Base-by-base conservation (phyloP, 2,113 vertebrate genomes). In the Protomyctophum bolini region DNA sequence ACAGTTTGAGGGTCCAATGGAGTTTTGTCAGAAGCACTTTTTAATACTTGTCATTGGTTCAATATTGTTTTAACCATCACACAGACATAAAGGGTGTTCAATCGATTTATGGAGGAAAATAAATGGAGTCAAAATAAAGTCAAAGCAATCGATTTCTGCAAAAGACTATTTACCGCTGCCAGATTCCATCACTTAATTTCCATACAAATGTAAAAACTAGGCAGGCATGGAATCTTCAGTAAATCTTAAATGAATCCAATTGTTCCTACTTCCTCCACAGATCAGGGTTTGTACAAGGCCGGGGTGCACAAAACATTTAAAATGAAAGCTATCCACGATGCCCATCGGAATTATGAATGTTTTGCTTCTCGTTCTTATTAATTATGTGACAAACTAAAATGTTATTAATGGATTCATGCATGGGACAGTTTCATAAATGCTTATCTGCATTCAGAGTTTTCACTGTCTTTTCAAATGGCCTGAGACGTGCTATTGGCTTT, bases 151-250 rank as follows among this genome's bases (percentile, higher is more conserved):
- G 68, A 80, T 87, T 89, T 84, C 75, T 67, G 66, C 73, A 68
- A 41, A 76, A 81, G 81, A 85, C 89, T 91, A 85, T 93, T 92
- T 92, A 91, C 88, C 67, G 63, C 71, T 64, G 82, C 61, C 68
- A 88, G 91, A 93, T 92, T 89, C 73, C 75, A 91, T 92, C 91
- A 90, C 78, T 85, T 93, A 91, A 92, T 93, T 93, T 92, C 88
- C 90, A 93, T 92, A 88, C 87, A 93, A 91, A 92, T 92, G 87
- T 90, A 89, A 81, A 41, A 87, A 89, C 85, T 75, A 82, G 82
- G 83, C 82, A 83, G 83, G 79, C 83, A 82, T 80, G 81, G 90
- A 91, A 92, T 93, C 89, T 87, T 83, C 87, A 87, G 75, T 85
- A 88, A 89, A 91, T 93, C 88, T 91, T 86, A 88, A 92, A 90